phyloP scores from a whole-genome alignment of 1,140 invertebrate genomes.

The Anastrepha obliqua region DNA sequence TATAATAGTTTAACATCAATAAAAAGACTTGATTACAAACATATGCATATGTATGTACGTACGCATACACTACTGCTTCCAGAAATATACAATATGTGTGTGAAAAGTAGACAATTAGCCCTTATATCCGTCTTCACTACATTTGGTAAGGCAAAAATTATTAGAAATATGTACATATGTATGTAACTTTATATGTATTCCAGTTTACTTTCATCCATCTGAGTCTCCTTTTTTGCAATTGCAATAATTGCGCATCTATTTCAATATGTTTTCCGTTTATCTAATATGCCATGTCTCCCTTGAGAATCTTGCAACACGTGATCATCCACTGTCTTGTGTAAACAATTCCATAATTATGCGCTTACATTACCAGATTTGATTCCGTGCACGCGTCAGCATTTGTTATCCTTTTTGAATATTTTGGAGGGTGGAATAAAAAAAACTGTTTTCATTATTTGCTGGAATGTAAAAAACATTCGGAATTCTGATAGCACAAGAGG shows the following conservation, averaged over 20 bases:
- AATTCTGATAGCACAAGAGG: no score
- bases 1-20: background rate
- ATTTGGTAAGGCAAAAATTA: no score
- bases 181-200: background rate
- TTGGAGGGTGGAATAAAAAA: background rate
- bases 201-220: background rate
- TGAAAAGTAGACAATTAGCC: no score
- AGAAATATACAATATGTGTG: no score
- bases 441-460: background rate
- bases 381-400: slow-evolving; percentile 13
- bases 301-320: background rate
- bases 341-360: slow-evolving; percentile 50
- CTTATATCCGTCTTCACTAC: no score
- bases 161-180: no score
- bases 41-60: background rate
- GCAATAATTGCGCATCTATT: slow-evolving; percentile 22
- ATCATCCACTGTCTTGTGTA: slow-evolving; percentile 12
- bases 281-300: slow-evolving; percentile 8
- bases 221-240: background rate
- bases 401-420: background rate
- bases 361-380: slow-evolving; percentile 20
- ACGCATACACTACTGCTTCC: no score
- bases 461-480: background rate
- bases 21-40: background rate
- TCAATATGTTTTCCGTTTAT: slow-evolving; percentile 30